These are phyloP conservation scores for Nomada ruficornis DNA, from an alignment of 2,888 invertebrate species.

Conservation along the genomic window DNA sequence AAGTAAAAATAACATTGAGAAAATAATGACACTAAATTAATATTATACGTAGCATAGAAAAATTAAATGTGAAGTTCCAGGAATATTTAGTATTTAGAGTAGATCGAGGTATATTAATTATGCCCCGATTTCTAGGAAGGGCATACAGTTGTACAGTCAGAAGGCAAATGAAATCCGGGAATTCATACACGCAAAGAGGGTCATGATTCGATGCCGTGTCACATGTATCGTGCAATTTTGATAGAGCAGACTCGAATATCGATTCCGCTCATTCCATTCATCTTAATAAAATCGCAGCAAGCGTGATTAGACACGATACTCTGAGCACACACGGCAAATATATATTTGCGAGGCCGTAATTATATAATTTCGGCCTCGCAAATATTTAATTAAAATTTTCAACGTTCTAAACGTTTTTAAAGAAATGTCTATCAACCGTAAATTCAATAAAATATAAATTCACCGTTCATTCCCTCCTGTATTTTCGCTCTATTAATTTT, in stretches of 20 bases:
- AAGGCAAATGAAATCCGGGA: slow-evolving; percentile 12
- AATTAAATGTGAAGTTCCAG: not conserved
- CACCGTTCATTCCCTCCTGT: not conserved
- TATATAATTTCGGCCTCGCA: no score
- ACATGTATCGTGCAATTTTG: slow-evolving; percentile 12
- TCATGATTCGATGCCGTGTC: slow-evolving; percentile 9
- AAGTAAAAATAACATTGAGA: no score
- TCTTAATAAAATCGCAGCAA: slow-evolving; percentile 18
- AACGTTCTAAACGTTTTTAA: no score
- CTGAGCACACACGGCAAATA: no score
- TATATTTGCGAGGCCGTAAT: no score
- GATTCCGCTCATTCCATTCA: not conserved
- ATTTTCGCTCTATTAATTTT: not conserved
- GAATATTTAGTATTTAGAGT: not conserved
- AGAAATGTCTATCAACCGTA: not conserved
- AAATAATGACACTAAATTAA: no score
- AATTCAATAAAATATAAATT: not conserved
- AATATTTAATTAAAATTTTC: not conserved
- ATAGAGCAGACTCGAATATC: not conserved
- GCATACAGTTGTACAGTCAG: not conserved
- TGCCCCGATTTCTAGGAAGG: slow-evolving; percentile 7
- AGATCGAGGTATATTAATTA: slow-evolving; percentile 6
- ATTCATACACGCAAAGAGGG: slow-evolving; percentile 2
- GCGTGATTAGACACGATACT: not conserved
- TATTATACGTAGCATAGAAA: no score